A percentile compares a stretch with the other conserved stretches of the same genome.
Evolutionary conservation across 2,888 invertebrate species (phyloP).

Genomic region (Macrophya alboannulata): DNA sequence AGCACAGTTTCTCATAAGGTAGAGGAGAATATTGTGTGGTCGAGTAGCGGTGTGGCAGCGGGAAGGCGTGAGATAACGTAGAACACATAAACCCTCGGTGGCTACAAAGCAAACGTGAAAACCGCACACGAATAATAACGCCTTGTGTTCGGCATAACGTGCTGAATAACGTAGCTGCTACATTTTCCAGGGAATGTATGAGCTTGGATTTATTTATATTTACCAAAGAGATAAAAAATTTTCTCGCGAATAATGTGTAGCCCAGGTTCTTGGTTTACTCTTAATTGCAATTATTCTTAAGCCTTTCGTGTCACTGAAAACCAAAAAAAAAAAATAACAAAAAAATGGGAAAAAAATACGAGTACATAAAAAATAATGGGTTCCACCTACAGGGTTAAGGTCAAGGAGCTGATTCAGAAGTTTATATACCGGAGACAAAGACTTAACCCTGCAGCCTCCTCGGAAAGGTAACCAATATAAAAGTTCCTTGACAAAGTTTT

Average conservation of each 20-base stretch:
- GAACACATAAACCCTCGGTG: constrained; percentile 46
- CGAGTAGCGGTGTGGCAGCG: constrained; percentile 32
- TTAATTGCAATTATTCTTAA: constrained; percentile 39
- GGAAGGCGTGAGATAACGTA: constrained; percentile 48
- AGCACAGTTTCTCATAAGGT: constrained; percentile 37
- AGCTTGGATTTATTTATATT: constrained; percentile 13
- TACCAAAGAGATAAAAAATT: not conserved
- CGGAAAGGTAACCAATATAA: constrained; percentile 42
- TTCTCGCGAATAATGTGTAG: not conserved
- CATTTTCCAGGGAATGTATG: not conserved
- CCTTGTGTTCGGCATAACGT: constrained; percentile 31
- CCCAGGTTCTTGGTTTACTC: not conserved
- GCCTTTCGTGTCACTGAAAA: constrained; percentile 13
- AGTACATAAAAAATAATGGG: not conserved
- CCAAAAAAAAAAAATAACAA: not conserved
- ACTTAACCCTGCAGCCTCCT: not conserved
- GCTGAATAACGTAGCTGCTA: constrained; percentile 15
- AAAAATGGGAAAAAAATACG: not conserved
- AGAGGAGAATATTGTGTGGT: constrained; percentile 40
- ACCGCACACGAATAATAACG: constrained; percentile 48
- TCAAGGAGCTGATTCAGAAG: not conserved
- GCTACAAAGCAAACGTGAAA: constrained; percentile 51
- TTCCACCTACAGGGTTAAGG: constrained; percentile 28
- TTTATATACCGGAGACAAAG: constrained; percentile 2
- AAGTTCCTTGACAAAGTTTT: constrained; percentile 36